A percentile compares a stretch with the other conserved stretches of the same genome.
Conservation (phyloP, 2,113 vertebrate genomes). For the Ovibos moschatus region DNA sequence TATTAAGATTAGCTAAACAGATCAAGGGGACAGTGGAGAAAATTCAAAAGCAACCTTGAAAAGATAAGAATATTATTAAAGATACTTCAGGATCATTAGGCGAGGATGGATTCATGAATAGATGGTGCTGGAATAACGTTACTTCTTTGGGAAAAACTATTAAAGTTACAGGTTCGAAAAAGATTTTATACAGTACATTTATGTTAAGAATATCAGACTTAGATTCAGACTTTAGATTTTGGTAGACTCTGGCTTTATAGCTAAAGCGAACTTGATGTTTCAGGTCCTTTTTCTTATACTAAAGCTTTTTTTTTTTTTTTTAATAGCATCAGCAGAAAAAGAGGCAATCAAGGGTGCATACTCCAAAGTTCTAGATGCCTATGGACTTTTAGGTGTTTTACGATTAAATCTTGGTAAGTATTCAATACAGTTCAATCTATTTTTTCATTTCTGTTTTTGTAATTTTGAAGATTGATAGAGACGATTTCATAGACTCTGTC, state of each 20-base stretch:
- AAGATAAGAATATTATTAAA: background rate
- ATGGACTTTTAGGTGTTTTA: constrained; percentile 95
- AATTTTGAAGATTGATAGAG: background rate
- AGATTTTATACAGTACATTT: background rate
- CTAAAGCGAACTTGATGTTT: constrained; percentile 4
- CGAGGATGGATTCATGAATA: background rate
- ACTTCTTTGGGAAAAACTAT: background rate
- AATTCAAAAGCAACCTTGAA: background rate
- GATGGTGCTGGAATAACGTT: background rate
- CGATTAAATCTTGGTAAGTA: constrained; percentile 95
- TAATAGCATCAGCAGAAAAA: constrained; percentile 91
- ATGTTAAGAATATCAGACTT: background rate
- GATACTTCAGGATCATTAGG: background rate
- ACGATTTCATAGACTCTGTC: background rate
- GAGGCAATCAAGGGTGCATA: constrained; percentile 94
- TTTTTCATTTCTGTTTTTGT: constrained; percentile 14
- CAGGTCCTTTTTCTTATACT: constrained; percentile 7
- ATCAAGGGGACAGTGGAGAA: background rate
- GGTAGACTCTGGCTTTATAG: background rate
- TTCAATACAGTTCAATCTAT: background rate
- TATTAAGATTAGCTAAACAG: background rate
- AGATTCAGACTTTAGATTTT: background rate
- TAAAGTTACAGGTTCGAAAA: background rate
- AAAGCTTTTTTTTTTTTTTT: background rate
- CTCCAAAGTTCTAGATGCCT: constrained; percentile 94